phyloP scores from a whole-genome alignment of 2,113 vertebrate genomes.

The Ophiodon elongatus region DNA sequence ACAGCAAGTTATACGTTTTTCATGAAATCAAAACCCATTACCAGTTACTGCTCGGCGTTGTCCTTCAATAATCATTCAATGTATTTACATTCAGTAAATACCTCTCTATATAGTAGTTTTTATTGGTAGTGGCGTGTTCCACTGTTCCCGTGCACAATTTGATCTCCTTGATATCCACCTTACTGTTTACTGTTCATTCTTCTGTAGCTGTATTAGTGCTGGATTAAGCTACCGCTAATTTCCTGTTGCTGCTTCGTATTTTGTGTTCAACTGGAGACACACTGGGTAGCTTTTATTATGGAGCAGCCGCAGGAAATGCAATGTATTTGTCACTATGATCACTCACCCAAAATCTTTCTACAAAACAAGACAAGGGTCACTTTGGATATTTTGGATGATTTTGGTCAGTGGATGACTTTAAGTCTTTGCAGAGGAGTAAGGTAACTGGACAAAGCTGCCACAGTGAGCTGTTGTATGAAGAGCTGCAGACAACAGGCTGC shows the following conservation, averaged over 20 bases:
- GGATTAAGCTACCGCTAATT: neutral
- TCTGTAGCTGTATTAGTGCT: neutral
- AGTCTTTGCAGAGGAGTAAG: neutral
- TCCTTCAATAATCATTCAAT: neutral
- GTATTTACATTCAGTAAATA: neutral
- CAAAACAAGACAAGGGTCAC: too few species aligned
- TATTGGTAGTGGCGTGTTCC: neutral
- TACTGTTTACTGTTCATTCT: neutral
- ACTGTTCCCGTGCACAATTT: neutral
- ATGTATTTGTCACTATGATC: too few species aligned
- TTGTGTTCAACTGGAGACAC: neutral
- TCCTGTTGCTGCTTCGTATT: neutral
- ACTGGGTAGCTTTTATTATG: neutral
- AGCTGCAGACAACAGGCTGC: neutral
- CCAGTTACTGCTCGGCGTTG: neutral
- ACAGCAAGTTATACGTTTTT: neutral
- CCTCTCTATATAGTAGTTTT: neutral
- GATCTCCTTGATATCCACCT: neutral
- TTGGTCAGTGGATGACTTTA: neutral
- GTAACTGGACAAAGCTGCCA: neutral
- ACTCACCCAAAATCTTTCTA: too few species aligned
- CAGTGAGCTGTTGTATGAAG: neutral
- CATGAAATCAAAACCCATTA: neutral
- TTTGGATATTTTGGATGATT: neutral
- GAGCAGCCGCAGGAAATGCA: too few species aligned